Evolutionary conservation across 2,888 invertebrate genomes (phyloP).

Genomic region (Carpatolechia fugitivella): DNA sequence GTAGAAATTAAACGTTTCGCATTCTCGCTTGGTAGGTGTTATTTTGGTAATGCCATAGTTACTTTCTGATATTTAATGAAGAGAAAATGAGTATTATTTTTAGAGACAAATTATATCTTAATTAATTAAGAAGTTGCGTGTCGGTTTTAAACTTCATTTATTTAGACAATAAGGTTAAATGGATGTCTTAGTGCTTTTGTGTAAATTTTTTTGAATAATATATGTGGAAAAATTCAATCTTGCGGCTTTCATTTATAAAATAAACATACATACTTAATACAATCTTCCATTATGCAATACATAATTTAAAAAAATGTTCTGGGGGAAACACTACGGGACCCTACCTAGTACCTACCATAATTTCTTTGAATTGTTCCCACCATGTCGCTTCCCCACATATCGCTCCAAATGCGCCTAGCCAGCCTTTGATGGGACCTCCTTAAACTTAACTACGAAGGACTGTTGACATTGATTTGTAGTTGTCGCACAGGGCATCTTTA

Average conservation of each 20-base stretch:
- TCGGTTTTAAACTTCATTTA: constrained; percentile 76
- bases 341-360: too few species aligned
- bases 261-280: too few species aligned
- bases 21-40: constrained; percentile 68
- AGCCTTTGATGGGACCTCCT: too few species aligned
- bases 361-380: too few species aligned
- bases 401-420: too few species aligned
- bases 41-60: constrained; percentile 67
- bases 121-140: constrained; percentile 73
- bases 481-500: too few species aligned
- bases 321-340: too few species aligned
- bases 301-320: too few species aligned
- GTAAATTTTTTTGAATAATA: constrained; percentile 80
- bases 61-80: constrained; percentile 57
- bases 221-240: constrained; percentile 70
- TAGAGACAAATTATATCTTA: constrained; percentile 77
- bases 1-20: constrained; percentile 52
- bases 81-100: constrained; percentile 75
- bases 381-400: too few species aligned
- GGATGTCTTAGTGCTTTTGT: constrained; percentile 81
- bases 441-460: too few species aligned
- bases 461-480: too few species aligned
- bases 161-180: constrained; percentile 79
- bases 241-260: constrained; percentile 26
- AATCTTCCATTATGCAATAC: too few species aligned